phyloP scores from a whole-genome alignment of 2,888 invertebrate species.

The Selenia dentaria region DNA sequence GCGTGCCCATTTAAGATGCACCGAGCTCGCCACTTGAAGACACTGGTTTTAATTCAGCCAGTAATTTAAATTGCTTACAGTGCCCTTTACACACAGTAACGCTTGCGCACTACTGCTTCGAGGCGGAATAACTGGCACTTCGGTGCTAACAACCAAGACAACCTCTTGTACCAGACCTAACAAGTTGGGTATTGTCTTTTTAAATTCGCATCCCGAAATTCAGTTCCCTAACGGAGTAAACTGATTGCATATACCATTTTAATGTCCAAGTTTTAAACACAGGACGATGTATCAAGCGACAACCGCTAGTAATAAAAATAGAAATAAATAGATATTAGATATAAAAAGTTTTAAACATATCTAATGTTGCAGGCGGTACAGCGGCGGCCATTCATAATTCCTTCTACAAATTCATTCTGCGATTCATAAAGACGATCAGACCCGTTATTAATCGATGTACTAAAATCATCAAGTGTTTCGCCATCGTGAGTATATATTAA shows the following conservation, averaged over 20 bases:
- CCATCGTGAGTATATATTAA: constrained; percentile 9
- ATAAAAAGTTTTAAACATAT: constrained; percentile 9
- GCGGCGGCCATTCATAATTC: background rate
- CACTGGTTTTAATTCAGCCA: too few species aligned
- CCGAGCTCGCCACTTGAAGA: too few species aligned
- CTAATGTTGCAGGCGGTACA: constrained; percentile 8
- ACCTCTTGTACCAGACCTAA: too few species aligned
- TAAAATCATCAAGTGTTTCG: constrained; percentile 4
- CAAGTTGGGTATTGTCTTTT: too few species aligned
- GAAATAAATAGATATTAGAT: constrained; percentile 2
- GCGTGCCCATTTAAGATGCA: too few species aligned
- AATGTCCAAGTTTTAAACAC: constrained; percentile 11
- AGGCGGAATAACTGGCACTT: too few species aligned
- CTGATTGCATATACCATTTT: constrained; percentile 5
- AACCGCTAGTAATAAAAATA: background rate
- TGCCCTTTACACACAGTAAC: too few species aligned
- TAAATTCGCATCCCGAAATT: too few species aligned
- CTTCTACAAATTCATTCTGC: background rate
- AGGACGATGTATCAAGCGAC: background rate
- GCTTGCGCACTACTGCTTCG: too few species aligned
- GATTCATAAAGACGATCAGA: background rate
- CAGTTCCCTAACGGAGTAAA: too few species aligned
- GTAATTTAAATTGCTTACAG: too few species aligned
- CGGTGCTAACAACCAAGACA: too few species aligned
- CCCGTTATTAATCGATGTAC: constrained; percentile 7